phyloP scores from a whole-genome alignment of 2,888 invertebrate species.

The Sussaba pulchella region DNA sequence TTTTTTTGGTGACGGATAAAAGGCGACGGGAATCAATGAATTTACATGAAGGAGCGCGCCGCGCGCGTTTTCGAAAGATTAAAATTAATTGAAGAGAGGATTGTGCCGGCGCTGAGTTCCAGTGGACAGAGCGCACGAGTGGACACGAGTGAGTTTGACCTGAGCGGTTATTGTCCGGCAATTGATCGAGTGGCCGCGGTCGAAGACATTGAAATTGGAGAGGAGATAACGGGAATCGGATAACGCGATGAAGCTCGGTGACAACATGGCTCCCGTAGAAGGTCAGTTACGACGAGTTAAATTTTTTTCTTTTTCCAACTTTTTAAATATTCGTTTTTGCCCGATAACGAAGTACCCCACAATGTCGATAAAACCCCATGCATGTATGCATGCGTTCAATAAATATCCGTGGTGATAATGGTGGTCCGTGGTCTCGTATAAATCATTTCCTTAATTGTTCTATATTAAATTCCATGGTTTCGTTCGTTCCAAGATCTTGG shows the following conservation, averaged over 20 bases:
- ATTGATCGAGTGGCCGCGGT: slow-evolving; percentile 58
- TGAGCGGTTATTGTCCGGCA: slow-evolving; percentile 44
- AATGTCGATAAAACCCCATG: no score
- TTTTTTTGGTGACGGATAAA: background rate
- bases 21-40: slow-evolving; percentile 42
- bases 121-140: slow-evolving; percentile 28
- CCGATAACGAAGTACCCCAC: no score
- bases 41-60: slow-evolving; percentile 45
- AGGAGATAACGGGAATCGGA: slow-evolving; percentile 54
- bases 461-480: no score
- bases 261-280: slow-evolving; percentile 79
- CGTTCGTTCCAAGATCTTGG: no score
- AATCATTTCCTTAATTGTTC: no score
- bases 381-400: no score
- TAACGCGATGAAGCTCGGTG: slow-evolving; percentile 79
- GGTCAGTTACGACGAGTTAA: slow-evolving; percentile 74
- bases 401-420: no score
- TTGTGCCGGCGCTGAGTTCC: slow-evolving; percentile 20
- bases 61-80: slow-evolving; percentile 44
- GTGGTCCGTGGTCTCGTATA: no score
- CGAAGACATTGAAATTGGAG: slow-evolving; percentile 63
- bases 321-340: no score
- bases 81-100: slow-evolving; percentile 34
- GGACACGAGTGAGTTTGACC: slow-evolving; percentile 48
- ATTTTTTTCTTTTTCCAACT: no score